A percentile compares a stretch with the other conserved stretches of the same genome.
Evolutionary conservation across 2,113 vertebrate genomes (phyloP).

Genomic region (Dasyurus viverrinus): DNA sequence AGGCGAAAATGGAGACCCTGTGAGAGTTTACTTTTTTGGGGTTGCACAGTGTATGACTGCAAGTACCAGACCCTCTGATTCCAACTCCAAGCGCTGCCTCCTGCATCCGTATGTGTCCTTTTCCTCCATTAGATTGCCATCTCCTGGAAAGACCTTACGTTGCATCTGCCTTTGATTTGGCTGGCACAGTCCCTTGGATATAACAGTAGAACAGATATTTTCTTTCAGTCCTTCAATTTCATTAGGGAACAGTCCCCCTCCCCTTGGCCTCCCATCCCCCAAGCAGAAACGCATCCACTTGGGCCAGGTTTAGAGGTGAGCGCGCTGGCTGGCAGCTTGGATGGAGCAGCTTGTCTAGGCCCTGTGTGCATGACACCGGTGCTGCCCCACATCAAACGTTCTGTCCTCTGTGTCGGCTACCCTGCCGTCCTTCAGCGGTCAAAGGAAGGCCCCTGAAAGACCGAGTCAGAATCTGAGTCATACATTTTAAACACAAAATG

Average conservation of each 20-base stretch:
- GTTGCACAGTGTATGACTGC: not conserved
- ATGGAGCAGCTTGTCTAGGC: not conserved
- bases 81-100: not conserved
- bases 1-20: not conserved
- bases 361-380: not conserved
- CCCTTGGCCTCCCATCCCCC: not conserved
- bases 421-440: not conserved
- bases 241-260: not conserved
- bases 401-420: rapidly evolving
- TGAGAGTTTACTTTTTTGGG: not conserved
- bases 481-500: not conserved
- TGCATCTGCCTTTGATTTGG: not conserved
- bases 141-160: not conserved
- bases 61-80: not conserved
- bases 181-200: not conserved
- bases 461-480: not conserved
- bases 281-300: not conserved
- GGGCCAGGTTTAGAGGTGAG: not conserved
- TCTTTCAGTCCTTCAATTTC: not conserved
- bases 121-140: not conserved
- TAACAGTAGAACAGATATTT: not conserved
- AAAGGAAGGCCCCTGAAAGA: not conserved
- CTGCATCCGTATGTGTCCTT: not conserved
- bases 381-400: not conserved
- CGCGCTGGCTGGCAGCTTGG: not conserved